phyloP scores from a whole-genome alignment of 1,140 invertebrate genomes.

The Argopecten irradians region DNA sequence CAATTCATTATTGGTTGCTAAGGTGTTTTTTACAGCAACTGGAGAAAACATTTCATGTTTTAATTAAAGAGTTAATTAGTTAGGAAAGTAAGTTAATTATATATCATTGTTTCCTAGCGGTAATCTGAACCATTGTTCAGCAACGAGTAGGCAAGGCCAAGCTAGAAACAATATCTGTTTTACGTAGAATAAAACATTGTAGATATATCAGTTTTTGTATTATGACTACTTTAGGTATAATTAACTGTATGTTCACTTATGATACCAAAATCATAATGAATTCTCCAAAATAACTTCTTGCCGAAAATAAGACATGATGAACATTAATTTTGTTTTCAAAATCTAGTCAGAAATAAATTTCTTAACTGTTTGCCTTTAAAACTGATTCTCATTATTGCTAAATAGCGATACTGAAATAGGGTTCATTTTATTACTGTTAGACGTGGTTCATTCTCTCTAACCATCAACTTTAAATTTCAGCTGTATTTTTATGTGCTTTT shows the following conservation, averaged over 20 bases:
- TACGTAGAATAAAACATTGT: too few relatives aligned
- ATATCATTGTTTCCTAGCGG: neutral
- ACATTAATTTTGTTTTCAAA: too few relatives aligned
- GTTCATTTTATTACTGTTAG: neutral
- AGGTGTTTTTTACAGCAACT: neutral
- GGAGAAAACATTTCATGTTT: neutral
- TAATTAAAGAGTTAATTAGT: constrained; percentile 23
- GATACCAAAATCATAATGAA: too few relatives aligned
- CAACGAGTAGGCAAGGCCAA: neutral
- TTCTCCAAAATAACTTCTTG: too few relatives aligned
- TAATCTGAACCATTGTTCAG: neutral
- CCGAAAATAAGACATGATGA: too few relatives aligned
- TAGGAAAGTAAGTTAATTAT: neutral
- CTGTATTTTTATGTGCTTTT: neutral
- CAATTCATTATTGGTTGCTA: too few relatives aligned
- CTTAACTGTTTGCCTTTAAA: neutral
- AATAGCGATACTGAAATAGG: neutral
- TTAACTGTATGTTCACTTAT: too few relatives aligned
- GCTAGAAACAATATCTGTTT: neutral
- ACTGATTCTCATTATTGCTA: neutral
- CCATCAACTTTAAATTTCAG: neutral
- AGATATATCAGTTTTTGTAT: too few relatives aligned
- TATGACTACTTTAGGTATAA: too few relatives aligned
- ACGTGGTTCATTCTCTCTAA: neutral
- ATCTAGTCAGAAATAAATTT: neutral